Evolutionary conservation across 2,113 vertebrate genomes (phyloP), one percentile per base, ranked within the genome.

Genomic region (Verasper variegatus): DNA sequence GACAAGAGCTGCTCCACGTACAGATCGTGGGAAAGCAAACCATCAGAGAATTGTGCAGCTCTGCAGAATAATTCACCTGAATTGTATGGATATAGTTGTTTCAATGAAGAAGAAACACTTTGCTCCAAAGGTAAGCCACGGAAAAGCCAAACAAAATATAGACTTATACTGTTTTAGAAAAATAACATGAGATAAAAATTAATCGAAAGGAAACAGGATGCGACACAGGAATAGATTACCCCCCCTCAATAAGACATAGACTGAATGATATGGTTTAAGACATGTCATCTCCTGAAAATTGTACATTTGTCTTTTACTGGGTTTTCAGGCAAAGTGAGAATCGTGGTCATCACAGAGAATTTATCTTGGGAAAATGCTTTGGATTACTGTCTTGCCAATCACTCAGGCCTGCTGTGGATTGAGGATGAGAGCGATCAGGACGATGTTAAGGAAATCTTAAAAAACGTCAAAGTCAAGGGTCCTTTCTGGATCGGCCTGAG

Each of bases 401-500:
- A 86, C 47, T 21, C 49, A 0, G 31, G 78, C 5, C 17, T 84
- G 1, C 67, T 94, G 63, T 14, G 17, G 58, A 91, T 94, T 2
- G 18, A 68, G 20, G 61, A 78, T 27, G 0, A 4, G 0, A 0
- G 23, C 0, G 89, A 92, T 49, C 90, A 92, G 76, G 0, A 0
- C 0, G 82, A 65, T 15, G 72, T 85, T 0, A 4, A 52, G 1
- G 2, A 27, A 6, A 74, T 81, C 77, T 20, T 93, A 0, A 24
- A 11, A 0, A 0, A 1, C 4, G 1, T 5, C 6, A 5, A 0
- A 0, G 5, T 0, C 17, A 0, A 0, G 0, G 76, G 61, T 8
- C 62, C 31, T 0, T 61, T 91, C 64, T 94, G 91, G 93, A 68
- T 93, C 9, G 91, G 89, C 23, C 78, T 92, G 66, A 81, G 72